Conservation (phyloP, 2,888 invertebrate species). For the Drosophila kanekoi region DNA sequence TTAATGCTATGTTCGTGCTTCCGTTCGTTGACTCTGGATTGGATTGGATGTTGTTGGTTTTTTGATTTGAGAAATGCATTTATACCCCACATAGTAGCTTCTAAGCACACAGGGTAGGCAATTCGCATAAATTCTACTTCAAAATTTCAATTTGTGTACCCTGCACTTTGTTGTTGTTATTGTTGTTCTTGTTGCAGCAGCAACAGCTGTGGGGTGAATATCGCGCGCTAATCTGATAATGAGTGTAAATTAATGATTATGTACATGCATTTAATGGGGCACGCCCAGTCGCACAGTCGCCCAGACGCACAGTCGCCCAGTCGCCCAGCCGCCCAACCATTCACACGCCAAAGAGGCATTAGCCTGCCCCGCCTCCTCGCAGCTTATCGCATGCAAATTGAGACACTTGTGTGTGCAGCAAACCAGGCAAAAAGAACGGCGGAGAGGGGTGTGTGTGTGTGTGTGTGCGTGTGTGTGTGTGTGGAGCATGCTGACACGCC, state of each 20-base stretch:
- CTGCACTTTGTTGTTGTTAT: conserved; percentile 20
- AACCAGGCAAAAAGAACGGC: conserved; percentile 25
- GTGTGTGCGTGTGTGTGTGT: conserved; percentile 4
- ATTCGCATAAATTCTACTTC: conserved; percentile 56
- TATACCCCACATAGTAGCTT: background rate
- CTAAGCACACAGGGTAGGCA: conserved; percentile 4
- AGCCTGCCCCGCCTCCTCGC: background rate
- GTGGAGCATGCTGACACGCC: conserved; percentile 32
- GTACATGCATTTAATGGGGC: conserved; percentile 72
- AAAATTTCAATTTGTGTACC: conserved; percentile 63
- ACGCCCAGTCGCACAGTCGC: conserved; percentile 11
- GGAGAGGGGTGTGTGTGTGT: background rate
- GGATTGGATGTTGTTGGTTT: too few relatives aligned
- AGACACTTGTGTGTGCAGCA: conserved; percentile 69
- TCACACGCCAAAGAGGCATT: conserved; percentile 5
- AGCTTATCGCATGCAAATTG: conserved; percentile 76
- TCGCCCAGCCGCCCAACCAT: conserved; percentile 2
- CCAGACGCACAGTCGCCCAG: background rate
- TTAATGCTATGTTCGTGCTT: too few relatives aligned
- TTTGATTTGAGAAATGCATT: too few relatives aligned
- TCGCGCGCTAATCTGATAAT: conserved; percentile 73
- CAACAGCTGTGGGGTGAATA: conserved; percentile 10
- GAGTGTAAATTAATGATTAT: conserved; percentile 78
- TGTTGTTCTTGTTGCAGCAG: conserved; percentile 14
- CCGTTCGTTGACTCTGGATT: too few relatives aligned